phyloP scores from a whole-genome alignment of 2,113 vertebrate species.

The Hystrix cristata region DNA sequence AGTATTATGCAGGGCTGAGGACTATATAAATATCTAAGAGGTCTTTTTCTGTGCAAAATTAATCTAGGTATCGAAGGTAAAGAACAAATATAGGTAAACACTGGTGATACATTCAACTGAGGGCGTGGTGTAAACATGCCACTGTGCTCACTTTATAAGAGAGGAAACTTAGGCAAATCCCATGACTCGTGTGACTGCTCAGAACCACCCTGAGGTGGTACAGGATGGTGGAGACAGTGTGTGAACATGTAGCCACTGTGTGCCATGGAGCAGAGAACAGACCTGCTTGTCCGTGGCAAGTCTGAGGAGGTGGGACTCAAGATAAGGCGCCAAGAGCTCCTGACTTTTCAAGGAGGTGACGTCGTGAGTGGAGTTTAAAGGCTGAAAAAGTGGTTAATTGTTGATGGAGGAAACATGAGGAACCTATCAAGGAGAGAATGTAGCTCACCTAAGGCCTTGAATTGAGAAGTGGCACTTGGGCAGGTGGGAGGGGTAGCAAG shows the following conservation, averaged over 20 bases:
- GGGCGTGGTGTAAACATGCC: background rate
- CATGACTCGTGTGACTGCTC: background rate
- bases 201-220: no score
- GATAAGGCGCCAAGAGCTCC: background rate
- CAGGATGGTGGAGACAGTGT: rapidly evolving
- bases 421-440: background rate
- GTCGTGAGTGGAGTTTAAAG: background rate
- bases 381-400: background rate
- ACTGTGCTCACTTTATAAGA: background rate
- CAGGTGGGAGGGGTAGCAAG: background rate
- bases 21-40: background rate
- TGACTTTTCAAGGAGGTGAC: background rate
- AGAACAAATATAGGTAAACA: background rate
- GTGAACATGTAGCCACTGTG: background rate
- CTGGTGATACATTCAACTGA: background rate
- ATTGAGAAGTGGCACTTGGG: background rate
- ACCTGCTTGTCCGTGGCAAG: rapidly evolving
- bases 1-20: rapidly evolving
- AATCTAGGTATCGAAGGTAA: background rate
- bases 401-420: background rate
- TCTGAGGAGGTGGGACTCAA: background rate
- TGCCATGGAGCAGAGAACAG: background rate
- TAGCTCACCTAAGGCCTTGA: background rate
- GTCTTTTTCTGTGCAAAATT: background rate
- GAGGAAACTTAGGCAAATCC: background rate